Evolutionary conservation across 2,888 invertebrate species (phyloP).

Genomic region (Eupithecia inturbata): DNA sequence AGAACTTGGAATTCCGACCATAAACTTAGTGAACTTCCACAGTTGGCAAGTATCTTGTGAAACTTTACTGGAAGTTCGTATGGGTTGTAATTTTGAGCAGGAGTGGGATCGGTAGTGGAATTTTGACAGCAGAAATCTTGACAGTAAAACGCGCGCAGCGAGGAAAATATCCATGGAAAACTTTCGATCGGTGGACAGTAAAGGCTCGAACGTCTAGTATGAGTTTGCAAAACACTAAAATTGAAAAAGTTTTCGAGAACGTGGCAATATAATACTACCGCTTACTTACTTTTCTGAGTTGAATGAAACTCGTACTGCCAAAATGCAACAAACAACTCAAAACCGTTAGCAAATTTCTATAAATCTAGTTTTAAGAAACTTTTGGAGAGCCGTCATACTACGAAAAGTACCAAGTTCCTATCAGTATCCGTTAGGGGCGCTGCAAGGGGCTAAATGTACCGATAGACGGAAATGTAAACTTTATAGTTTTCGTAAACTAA

Average conservation of each 20-base stretch:
- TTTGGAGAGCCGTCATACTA: not conserved
- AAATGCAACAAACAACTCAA: not conserved
- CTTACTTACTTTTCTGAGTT: not conserved
- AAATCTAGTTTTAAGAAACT: not conserved
- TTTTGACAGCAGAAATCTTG: not conserved
- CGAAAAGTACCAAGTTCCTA: not conserved
- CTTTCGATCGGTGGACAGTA: too few relatives aligned
- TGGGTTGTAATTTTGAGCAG: not conserved
- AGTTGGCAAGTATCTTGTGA: not conserved
- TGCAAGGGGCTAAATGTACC: not conserved
- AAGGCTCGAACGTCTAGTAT: too few relatives aligned
- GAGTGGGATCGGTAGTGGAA: not conserved
- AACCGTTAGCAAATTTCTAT: not conserved
- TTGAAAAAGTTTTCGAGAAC: too few relatives aligned
- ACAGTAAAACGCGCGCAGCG: not conserved
- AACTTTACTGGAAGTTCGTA: not conserved
- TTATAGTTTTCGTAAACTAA: too few relatives aligned
- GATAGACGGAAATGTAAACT: too few relatives aligned
- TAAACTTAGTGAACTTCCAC: conserved; percentile 3
- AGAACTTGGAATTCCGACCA: conserved; percentile 5
- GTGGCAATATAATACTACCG: not conserved
- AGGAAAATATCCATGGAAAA: too few relatives aligned
- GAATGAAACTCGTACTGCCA: not conserved
- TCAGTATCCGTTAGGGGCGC: too few relatives aligned
- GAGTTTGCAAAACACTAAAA: too few relatives aligned